Evolutionary conservation across 2,888 invertebrate genomes (phyloP), one percentile per base, ranked within the genome.

Genomic region (Xestobium rufovillosum): DNA sequence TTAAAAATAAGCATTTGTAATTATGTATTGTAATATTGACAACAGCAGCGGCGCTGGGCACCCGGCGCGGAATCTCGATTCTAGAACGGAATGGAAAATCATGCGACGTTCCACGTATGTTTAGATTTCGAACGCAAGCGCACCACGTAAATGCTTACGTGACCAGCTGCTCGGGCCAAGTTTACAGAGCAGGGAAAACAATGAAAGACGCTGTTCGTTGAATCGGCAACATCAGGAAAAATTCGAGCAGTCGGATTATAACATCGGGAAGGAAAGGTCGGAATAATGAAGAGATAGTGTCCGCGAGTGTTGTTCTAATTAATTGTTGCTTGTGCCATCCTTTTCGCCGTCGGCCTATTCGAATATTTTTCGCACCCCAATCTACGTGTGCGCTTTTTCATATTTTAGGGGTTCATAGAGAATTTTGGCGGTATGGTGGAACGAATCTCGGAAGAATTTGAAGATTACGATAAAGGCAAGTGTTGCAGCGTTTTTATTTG

Each of bases 371-470:
- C n/a, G n/a, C n/a, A n/a, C n/a, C n/a, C n/a, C n/a, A n/a, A n/a
- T n/a, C n/a, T n/a, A n/a, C n/a, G n/a, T 16, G 17, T 2, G 33
- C 38, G 32, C 32, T 13, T 27, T 33, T 38, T 23, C 31, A 26
- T 38, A 38, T 31, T 38, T 38, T 33, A 25, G 12, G 26, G 10
- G 14, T 15, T 26, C 11, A 3, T n/a, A n/a, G n/a, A n/a, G n/a
- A n/a, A n/a, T n/a, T n/a, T n/a, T n/a, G n/a, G n/a, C n/a, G n/a
- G n/a, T n/a, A 78, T 79, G 79, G 79, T 79, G 51, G 78, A 79
- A 65, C 72, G 75, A 59, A 78, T 78, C 57, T 60, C 75, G 49
- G 79, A 79, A 61, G 74, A 78, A 67, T 66, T 68, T 45, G 72
- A 73, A 58, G 72, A 70, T 55, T 70, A 67, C 51, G 67, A 64